Evolutionary conservation across 2,888 invertebrate genomes (phyloP).

Genomic region (Acrobasis consociella): DNA sequence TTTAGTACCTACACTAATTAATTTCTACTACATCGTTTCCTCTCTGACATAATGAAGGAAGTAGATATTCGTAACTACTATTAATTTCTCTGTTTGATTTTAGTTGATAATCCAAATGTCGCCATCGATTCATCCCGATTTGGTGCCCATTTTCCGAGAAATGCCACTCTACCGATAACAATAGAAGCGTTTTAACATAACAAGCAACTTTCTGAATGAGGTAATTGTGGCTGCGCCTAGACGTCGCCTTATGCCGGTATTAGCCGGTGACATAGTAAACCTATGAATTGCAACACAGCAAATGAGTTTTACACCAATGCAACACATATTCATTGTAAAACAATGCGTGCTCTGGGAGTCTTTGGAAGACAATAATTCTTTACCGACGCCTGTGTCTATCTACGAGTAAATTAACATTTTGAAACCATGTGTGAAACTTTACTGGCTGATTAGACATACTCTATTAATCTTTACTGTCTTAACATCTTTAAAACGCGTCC

Average conservation of each 20-base stretch:
- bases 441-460: not conserved
- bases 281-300: conserved; percentile 54
- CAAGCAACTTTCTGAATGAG: conserved; percentile 16
- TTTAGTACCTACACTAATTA: too few relatives aligned
- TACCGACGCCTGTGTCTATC: conserved; percentile 36
- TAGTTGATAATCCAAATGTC: not conserved
- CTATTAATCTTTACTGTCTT: not conserved
- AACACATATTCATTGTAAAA: conserved; percentile 55
- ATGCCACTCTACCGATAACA: not conserved
- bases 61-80: too few relatives aligned
- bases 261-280: conserved; percentile 25
- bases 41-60: too few relatives aligned
- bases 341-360: conserved; percentile 70
- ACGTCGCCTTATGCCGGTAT: conserved; percentile 9
- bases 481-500: not conserved
- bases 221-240: conserved; percentile 12
- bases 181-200: conserved; percentile 14
- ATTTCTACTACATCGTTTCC: too few relatives aligned
- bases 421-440: conserved; percentile 49
- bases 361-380: conserved; percentile 57
- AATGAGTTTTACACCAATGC: conserved; percentile 66
- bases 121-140: not conserved
- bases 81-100: not conserved
- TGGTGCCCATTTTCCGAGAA: not conserved
- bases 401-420: conserved; percentile 53